Evolutionary conservation across 2,888 invertebrate species (phyloP).

Genomic region (Steinernema carpocapsae): DNA sequence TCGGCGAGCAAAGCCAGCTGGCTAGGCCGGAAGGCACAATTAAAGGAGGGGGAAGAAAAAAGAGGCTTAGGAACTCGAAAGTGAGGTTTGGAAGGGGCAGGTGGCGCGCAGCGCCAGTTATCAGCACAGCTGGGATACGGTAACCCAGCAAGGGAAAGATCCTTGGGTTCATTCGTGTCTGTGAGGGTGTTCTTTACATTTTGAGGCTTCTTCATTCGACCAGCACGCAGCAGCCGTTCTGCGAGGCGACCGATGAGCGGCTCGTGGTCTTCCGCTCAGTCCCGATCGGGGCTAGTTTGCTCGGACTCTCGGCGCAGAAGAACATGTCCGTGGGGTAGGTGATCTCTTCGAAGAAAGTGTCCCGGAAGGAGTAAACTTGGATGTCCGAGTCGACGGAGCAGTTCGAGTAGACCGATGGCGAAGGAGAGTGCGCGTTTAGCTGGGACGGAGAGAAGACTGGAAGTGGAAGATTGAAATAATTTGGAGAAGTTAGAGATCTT

Average conservation of each 20-base stretch:
- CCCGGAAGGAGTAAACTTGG: not conserved
- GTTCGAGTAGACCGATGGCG: slow-evolving; percentile 9
- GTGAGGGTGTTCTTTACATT: not conserved
- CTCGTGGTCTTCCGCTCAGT: not conserved
- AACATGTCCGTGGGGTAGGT: not conserved
- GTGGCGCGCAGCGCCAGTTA: slow-evolving; percentile 16
- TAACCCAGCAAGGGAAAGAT: slow-evolving; percentile 7
- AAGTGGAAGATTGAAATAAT: not conserved
- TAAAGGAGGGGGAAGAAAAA: not conserved
- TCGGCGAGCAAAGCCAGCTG: slow-evolving; percentile 29
- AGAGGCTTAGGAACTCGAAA: too few species aligned
- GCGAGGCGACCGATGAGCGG: too few species aligned
- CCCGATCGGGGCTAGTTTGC: not conserved
- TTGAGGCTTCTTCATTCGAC: slow-evolving; percentile 5
- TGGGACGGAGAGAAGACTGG: not conserved
- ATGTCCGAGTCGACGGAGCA: not conserved
- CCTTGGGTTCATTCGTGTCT: not conserved
- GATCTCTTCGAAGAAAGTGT: not conserved
- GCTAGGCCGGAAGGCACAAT: slow-evolving; percentile 8
- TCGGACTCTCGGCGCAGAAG: not conserved
- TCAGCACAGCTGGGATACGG: slow-evolving; percentile 26
- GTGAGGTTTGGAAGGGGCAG: slow-evolving; percentile 19
- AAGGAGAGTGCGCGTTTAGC: not conserved
- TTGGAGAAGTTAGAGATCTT: not conserved
- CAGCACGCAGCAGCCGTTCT: too few species aligned